phyloP scores from a whole-genome alignment of 2,113 vertebrate species.

The Camelus dromedarius region DNA sequence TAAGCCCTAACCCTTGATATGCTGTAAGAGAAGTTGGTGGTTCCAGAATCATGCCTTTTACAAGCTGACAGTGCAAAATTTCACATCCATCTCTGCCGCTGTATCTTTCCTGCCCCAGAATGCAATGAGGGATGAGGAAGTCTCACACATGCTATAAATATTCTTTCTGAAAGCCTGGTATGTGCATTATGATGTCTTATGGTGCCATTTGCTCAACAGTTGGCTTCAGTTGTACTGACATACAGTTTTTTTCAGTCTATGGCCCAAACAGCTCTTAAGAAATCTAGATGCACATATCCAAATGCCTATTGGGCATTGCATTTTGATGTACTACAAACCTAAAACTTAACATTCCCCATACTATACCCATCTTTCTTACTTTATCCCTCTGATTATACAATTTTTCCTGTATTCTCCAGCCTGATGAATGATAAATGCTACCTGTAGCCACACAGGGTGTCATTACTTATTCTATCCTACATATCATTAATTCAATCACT shows the following conservation, averaged over 20 bases:
- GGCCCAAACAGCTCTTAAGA: not conserved
- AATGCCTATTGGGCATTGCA: not conserved
- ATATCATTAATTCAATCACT: not conserved
- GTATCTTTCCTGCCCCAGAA: not conserved
- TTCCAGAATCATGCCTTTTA: not conserved
- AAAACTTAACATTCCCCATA: not conserved
- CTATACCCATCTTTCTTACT: not conserved
- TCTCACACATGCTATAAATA: not conserved
- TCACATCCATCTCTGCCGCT: not conserved
- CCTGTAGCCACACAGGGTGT: not conserved
- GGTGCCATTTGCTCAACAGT: not conserved
- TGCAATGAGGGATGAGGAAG: not conserved
- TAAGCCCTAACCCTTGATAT: fast-evolving
- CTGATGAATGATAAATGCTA: not conserved
- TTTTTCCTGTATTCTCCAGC: not conserved
- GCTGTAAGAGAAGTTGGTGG: not conserved
- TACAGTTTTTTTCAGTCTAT: not conserved
- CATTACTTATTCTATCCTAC: not conserved
- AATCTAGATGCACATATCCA: not conserved
- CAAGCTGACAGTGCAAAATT: not conserved
- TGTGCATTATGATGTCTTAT: not conserved
- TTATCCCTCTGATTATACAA: not conserved
- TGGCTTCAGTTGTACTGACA: not conserved
- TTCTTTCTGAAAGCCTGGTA: not conserved
- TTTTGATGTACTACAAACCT: not conserved